Evolutionary conservation across 2,797 vertebrate species (phyloP).

Genomic region (Tympanoctomys barrerae): DNA sequence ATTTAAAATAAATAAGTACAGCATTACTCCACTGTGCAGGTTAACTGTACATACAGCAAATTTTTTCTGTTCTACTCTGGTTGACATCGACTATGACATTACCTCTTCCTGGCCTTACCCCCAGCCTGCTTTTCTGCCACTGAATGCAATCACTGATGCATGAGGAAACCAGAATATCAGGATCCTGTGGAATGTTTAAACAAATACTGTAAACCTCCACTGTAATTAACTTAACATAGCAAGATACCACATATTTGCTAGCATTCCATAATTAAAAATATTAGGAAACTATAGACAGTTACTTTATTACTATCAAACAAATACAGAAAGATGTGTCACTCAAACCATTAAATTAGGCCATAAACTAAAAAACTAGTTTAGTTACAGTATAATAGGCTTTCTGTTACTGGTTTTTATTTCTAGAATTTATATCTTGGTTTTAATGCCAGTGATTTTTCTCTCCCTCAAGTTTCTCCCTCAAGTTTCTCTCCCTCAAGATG

Average conservation of each 20-base stretch:
- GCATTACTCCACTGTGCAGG: background rate
- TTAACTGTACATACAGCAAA: background rate
- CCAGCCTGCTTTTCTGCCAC: background rate
- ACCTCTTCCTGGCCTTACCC: background rate
- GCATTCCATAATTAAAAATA: constrained; percentile 78
- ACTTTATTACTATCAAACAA: constrained; percentile 70
- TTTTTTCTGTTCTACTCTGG: background rate
- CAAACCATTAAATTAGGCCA: constrained; percentile 65
- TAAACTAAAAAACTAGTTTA: constrained; percentile 50
- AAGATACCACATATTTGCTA: constrained; percentile 59
- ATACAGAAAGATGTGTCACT: constrained; percentile 60
- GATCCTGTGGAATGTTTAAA: constrained; percentile 30
- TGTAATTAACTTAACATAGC: constrained; percentile 54
- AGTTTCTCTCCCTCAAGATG: constrained; percentile 2
- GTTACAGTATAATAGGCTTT: background rate
- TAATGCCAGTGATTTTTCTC: constrained; percentile 45
- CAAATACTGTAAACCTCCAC: background rate
- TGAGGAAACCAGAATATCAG: background rate
- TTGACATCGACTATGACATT: background rate
- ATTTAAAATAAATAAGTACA: constrained; percentile 14
- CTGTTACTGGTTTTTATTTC: constrained; percentile 73
- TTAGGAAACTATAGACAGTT: constrained; percentile 29
- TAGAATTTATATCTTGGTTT: constrained; percentile 67
- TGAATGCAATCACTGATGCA: background rate
- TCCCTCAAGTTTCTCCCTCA: background rate